Conservation (phyloP, 2,113 vertebrate species). For the Thunnus thynnus region DNA sequence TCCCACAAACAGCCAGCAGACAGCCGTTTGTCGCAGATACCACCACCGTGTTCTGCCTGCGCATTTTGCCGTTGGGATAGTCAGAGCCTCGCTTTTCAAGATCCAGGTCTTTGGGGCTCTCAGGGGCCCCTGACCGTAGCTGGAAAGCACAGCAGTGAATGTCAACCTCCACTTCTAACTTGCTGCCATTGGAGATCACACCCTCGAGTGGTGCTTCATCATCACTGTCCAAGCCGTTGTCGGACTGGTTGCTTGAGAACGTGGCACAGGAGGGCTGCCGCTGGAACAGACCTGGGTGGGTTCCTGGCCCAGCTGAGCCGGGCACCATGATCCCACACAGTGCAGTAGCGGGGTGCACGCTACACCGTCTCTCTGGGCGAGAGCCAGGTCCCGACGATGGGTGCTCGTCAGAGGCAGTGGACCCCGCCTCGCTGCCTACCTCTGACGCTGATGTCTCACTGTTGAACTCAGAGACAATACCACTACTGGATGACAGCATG, state of each 20-base stretch:
- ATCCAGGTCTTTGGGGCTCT: constrained; percentile 72
- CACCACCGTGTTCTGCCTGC: constrained; percentile 92
- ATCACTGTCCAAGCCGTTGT: constrained; percentile 96
- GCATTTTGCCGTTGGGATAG: constrained; percentile 83
- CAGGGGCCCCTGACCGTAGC: constrained; percentile 76
- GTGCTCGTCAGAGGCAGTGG: constrained; percentile 95
- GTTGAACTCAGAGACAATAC: constrained; percentile 92
- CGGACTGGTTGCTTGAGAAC: constrained; percentile 96
- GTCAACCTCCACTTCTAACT: constrained; percentile 96
- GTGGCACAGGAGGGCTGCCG: constrained; percentile 93
- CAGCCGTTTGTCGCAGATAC: constrained; percentile 88
- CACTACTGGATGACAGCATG: constrained; percentile 91
- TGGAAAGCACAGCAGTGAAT: constrained; percentile 95
- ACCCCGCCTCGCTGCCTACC: constrained; percentile 96
- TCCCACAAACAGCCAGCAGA: constrained; percentile 85
- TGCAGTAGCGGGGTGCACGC: constrained; percentile 89
- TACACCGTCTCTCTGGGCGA: constrained; percentile 92
- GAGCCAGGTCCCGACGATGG: constrained; percentile 81
- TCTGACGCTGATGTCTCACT: constrained; percentile 95
- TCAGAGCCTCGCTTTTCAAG: constrained; percentile 78
- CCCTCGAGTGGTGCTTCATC: constrained; percentile 94
- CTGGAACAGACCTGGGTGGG: constrained; percentile 88
- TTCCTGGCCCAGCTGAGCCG: constrained; percentile 51
- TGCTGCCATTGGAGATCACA: constrained; percentile 94
- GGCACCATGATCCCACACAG: constrained; percentile 77